Base-by-base conservation (phyloP, 2,888 invertebrate species). In the Papilio elwesi region DNA sequence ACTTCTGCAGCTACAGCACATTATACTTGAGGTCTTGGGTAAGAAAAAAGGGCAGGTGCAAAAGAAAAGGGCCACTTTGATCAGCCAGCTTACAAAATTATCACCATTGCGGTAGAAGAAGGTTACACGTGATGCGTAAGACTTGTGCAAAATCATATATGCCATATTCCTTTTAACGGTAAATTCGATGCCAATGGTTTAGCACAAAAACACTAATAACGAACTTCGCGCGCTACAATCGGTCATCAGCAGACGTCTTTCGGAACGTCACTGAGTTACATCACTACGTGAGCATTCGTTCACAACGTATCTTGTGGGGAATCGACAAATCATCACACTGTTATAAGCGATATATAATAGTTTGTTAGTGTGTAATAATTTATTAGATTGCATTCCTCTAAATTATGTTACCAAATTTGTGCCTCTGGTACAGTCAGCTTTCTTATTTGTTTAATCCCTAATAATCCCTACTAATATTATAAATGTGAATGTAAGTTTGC, bases 241-340 rank as follows among this genome's bases (percentile, higher is more conserved):
- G 71, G 71, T 69, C 71, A 69, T 69, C 69, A 62, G 13, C 65
- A 36, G 66, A 67, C 55, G 48, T 49, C 16, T 59, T 59, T 47
- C 26, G 70, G 57, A 73, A 51, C 73, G 70, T 65, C 68, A 71
- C 51, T 38, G 5, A 43, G 63, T 75, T 73, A 73, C 70, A 63
- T 75, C 68, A 75, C 57, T 55, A 49, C 13, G 48, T 53, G 48
- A 12, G 6, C 15, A n/a, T 59, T 57, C 47, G 52, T 55, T 72
- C 11, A 51, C 62, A 67, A 66, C 51, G n/a, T 12, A 52, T 66
- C 52, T 52, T 53, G 66, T 10, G 12, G 26, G 7, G 52, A 55
- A 59, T 49, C 49, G 70, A 10, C 64, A 70, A 47, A 62, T 38
- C 38, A 62, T 62, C 43, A 10, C 59, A 12, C 9, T 9, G 43